Evolutionary conservation across 2,113 vertebrate species (phyloP).

Genomic region (Lampris megalopsis): DNA sequence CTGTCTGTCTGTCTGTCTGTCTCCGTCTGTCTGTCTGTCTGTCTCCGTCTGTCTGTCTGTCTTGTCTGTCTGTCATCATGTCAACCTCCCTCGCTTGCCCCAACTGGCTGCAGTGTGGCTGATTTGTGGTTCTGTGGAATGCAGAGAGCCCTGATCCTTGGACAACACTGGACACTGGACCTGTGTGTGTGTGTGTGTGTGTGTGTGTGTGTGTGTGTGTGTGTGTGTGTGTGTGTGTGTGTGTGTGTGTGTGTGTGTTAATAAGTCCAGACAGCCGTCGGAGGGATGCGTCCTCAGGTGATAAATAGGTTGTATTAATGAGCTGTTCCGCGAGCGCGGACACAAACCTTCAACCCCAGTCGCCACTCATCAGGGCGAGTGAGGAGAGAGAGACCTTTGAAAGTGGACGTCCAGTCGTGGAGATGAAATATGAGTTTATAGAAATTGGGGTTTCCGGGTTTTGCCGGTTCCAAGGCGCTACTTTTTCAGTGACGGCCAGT

Average conservation of each 20-base stretch:
- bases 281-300: not conserved
- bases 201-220: not conserved
- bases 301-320: not conserved
- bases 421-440: conserved; percentile 1
- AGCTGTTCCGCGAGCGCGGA: not conserved
- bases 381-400: not conserved
- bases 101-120: too few relatives aligned
- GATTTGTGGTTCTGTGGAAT: too few relatives aligned
- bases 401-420: not conserved
- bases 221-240: not conserved
- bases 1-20: too few relatives aligned
- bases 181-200: too few relatives aligned
- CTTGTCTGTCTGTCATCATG: too few relatives aligned
- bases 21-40: too few relatives aligned
- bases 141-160: too few relatives aligned
- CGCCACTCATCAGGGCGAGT: not conserved
- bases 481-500: conserved; percentile 15
- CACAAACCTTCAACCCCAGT: not conserved
- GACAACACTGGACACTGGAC: too few relatives aligned
- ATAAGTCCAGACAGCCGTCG: not conserved
- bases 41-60: too few relatives aligned
- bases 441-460: not conserved
- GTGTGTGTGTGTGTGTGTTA: not conserved
- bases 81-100: too few relatives aligned
- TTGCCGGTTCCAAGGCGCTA: not conserved